Conservation (phyloP, 2,113 vertebrate species). For the Urocitellus parryii region DNA sequence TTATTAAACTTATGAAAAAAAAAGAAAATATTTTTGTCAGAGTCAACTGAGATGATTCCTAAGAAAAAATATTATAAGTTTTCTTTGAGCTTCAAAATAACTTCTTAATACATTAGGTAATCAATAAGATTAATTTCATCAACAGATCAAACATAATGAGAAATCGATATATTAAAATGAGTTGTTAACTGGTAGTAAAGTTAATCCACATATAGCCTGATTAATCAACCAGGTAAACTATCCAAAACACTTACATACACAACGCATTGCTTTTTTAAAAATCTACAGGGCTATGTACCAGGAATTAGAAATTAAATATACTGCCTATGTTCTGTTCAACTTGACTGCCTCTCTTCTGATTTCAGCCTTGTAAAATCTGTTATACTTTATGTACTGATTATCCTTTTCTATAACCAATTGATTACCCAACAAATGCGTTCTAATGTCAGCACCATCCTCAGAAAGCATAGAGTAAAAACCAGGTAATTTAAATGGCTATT, state of each 20-base stretch:
- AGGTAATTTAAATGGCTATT: conserved; percentile 81
- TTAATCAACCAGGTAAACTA: conserved; percentile 80
- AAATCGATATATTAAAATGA: conserved; percentile 77
- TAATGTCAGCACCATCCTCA: conserved; percentile 81
- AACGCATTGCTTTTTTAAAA: conserved; percentile 32
- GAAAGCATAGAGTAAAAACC: conserved; percentile 81
- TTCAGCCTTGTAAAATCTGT: conserved; percentile 72
- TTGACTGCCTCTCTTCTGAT: conserved; percentile 68
- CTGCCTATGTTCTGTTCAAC: conserved; percentile 66
- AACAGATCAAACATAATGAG: conserved; percentile 79
- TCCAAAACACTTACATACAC: conserved; percentile 60
- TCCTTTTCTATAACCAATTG: conserved; percentile 83
- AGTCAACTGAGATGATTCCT: not conserved
- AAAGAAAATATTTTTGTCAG: conserved; percentile 15
- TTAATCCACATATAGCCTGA: conserved; percentile 78
- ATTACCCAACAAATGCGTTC: conserved; percentile 83
- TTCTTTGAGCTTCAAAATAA: conserved; percentile 60
- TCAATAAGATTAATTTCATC: conserved; percentile 78
- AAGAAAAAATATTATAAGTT: not conserved
- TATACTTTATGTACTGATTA: conserved; percentile 79
- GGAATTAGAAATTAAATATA: conserved; percentile 73
- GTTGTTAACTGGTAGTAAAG: conserved; percentile 81
- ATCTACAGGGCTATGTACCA: conserved; percentile 28
- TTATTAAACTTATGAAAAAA: too few species aligned
- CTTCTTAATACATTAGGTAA: conserved; percentile 66